Percentiles rank a stretch among this genome's conserved stretches.
Evolutionary conservation across 2,888 invertebrate species (phyloP).

Genomic region (Meghimatium bilineatum): DNA sequence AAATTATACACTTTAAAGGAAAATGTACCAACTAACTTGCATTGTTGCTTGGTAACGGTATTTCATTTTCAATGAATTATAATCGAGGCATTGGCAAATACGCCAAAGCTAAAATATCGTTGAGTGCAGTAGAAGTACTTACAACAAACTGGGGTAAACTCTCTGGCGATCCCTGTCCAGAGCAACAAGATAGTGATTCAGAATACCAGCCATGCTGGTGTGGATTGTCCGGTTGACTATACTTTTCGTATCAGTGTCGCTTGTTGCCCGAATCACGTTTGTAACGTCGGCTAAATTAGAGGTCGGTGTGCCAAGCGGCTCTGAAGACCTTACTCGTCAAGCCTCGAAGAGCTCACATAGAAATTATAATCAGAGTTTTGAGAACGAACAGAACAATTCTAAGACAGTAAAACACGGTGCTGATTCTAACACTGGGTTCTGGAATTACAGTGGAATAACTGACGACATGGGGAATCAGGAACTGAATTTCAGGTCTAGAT

Average conservation of each 20-base stretch:
- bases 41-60: neutral
- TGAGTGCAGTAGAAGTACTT: neutral
- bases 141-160: neutral
- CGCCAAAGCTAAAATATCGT: neutral
- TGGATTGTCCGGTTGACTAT: neutral
- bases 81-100: neutral
- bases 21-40: neutral
- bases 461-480: neutral
- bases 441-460: neutral
- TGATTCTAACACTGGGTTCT: neutral
- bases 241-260: neutral
- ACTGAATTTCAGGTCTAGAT: neutral
- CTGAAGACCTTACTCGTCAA: neutral
- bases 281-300: neutral
- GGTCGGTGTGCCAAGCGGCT: neutral
- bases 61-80: neutral
- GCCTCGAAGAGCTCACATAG: neutral
- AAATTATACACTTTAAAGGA: no score
- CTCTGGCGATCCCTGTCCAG: neutral
- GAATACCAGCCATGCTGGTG: neutral
- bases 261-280: neutral
- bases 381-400: neutral
- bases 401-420: neutral
- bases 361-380: neutral
- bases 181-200: neutral